phyloP scores from a whole-genome alignment of 2,113 vertebrate genomes.

The Quiscalus mexicanus region DNA sequence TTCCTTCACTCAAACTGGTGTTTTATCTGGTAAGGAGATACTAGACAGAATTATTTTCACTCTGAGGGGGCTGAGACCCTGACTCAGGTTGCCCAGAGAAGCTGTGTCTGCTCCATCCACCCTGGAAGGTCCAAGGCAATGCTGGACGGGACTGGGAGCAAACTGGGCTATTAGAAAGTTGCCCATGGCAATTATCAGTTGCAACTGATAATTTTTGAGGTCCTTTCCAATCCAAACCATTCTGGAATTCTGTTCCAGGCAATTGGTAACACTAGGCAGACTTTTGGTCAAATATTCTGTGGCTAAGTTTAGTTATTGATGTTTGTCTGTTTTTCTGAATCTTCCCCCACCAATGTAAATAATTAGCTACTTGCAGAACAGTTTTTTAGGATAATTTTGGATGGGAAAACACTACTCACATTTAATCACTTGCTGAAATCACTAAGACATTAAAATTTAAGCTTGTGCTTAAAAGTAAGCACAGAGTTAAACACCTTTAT shows the following conservation, averaged over 20 bases:
- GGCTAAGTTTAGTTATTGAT: neutral
- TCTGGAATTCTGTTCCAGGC: neutral
- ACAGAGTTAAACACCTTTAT: constrained; percentile 35
- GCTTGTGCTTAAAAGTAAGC: neutral
- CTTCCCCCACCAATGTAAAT: neutral
- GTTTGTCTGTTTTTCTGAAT: neutral
- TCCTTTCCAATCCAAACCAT: neutral
- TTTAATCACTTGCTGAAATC: constrained; percentile 13
- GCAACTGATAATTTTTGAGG: neutral
- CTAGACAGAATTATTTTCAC: neutral
- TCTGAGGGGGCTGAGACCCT: neutral
- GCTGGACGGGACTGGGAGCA: neutral
- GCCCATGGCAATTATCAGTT: neutral
- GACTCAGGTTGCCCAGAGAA: neutral
- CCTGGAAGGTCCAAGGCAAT: neutral
- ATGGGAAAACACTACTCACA: neutral
- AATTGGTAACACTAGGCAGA: neutral
- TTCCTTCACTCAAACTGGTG: accelerated
- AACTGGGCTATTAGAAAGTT: neutral
- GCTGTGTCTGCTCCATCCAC: neutral
- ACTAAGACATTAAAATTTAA: constrained; percentile 5
- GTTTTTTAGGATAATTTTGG: neutral
- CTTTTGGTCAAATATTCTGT: neutral
- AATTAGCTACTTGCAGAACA: neutral
- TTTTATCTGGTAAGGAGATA: neutral